Conservation (phyloP, 2,888 invertebrate genomes). For the Pachymerium ferrugineum region DNA sequence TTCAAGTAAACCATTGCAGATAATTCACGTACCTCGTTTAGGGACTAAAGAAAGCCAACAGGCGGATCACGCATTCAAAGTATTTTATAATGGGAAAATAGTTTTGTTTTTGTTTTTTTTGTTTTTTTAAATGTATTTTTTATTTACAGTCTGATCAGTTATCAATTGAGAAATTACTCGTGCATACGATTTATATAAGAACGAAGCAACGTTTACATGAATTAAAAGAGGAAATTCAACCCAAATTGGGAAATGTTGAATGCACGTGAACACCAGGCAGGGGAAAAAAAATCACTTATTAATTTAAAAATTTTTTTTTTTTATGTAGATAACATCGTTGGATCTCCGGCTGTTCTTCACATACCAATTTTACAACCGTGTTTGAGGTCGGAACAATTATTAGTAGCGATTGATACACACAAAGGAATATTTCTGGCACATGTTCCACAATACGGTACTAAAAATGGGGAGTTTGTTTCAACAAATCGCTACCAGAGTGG, state of each 20-base stretch:
- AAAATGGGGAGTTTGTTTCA: too few species aligned
- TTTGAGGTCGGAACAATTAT: constrained; percentile 81
- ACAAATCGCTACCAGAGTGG: too few species aligned
- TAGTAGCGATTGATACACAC: constrained; percentile 90
- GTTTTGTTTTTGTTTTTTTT: not conserved
- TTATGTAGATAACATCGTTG: constrained; percentile 68
- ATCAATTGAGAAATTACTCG: constrained; percentile 90
- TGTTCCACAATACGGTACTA: constrained; percentile 77
- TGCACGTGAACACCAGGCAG: constrained; percentile 52
- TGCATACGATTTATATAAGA: constrained; percentile 90
- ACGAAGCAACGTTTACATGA: constrained; percentile 77
- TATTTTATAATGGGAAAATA: constrained; percentile 33
- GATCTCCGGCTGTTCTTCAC: constrained; percentile 87
- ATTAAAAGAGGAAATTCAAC: constrained; percentile 66
- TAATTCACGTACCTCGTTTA: constrained; percentile 52
- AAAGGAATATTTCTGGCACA: constrained; percentile 87
- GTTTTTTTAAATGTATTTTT: constrained; percentile 29
- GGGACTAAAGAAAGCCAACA: constrained; percentile 47
- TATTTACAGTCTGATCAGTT: constrained; percentile 70
- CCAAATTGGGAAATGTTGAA: constrained; percentile 63
- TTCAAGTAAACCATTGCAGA: constrained; percentile 64
- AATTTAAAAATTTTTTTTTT: constrained; percentile 31
- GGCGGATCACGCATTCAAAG: constrained; percentile 50
- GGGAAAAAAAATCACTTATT: not conserved
- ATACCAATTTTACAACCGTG: constrained; percentile 85